phyloP scores from a whole-genome alignment of 1,140 invertebrate species.

The Ips typographus region DNA sequence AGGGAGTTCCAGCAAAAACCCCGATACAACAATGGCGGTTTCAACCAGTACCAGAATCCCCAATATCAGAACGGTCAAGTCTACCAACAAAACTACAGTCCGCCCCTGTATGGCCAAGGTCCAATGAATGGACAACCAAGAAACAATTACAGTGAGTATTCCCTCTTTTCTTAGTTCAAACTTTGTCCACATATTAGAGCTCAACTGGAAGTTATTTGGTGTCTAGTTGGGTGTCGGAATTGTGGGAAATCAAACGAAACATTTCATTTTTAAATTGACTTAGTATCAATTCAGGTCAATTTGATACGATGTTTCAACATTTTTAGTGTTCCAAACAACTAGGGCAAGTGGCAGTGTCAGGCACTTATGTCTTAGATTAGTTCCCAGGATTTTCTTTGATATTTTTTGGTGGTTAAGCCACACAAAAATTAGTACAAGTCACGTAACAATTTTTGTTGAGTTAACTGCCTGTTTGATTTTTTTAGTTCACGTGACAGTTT shows the following conservation, averaged over 20 bases:
- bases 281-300: too few species aligned
- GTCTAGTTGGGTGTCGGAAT: slow-evolving; percentile 9
- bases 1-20: slow-evolving; percentile 34
- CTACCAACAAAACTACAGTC: slow-evolving; percentile 45
- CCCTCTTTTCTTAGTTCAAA: neutral
- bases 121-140: slow-evolving; percentile 26
- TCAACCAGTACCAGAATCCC: slow-evolving; percentile 39
- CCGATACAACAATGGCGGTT: slow-evolving; percentile 35
- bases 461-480: too few species aligned
- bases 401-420: too few species aligned
- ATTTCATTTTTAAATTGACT: neutral
- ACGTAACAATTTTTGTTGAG: too few species aligned
- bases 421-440: too few species aligned
- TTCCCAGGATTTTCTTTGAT: too few species aligned
- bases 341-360: too few species aligned
- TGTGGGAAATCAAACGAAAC: slow-evolving; percentile 4
- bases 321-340: too few species aligned
- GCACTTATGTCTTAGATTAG: too few species aligned
- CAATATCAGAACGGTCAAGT: slow-evolving; percentile 38
- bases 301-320: too few species aligned
- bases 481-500: too few species aligned
- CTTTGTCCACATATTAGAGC: slow-evolving; percentile 13
- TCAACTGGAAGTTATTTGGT: neutral
- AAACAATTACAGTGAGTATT: slow-evolving; percentile 21
- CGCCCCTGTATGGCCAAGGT: slow-evolving; percentile 37